Evolutionary conservation across 2,113 vertebrate species (phyloP).

Genomic region (Morphnarchus princeps): DNA sequence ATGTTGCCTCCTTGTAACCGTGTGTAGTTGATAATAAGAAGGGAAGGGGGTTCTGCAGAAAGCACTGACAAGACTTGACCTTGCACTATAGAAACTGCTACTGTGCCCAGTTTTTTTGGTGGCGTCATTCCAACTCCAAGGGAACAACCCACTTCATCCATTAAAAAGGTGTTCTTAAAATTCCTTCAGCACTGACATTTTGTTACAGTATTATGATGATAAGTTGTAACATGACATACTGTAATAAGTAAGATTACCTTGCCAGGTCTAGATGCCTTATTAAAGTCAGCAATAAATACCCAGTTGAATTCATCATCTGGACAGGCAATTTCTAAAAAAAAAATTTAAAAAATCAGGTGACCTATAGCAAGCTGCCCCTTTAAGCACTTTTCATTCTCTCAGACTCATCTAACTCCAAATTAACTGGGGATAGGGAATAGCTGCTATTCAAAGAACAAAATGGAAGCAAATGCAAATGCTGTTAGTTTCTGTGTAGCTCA

Average conservation of each 20-base stretch:
- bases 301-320: slow-evolving; percentile 34
- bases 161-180: slow-evolving; percentile 19
- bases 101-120: background rate
- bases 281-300: slow-evolving; percentile 51
- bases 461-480: background rate
- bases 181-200: background rate
- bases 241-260: slow-evolving; percentile 48
- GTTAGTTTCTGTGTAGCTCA: background rate
- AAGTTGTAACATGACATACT: slow-evolving; percentile 25
- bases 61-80: background rate
- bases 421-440: background rate
- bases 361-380: background rate
- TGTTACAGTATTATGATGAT: slow-evolving; percentile 36
- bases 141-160: background rate
- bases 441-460: background rate
- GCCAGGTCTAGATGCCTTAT: slow-evolving; percentile 9
- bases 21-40: background rate
- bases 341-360: background rate
- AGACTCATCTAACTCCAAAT: background rate
- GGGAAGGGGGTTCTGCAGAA: background rate
- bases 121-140: background rate
- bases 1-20: background rate
- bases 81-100: background rate
- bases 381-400: background rate
- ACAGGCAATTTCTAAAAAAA: slow-evolving; percentile 23